Percentiles rank a stretch among this genome's conserved stretches.
These are phyloP conservation scores for Polymixis flavicincta DNA, from an alignment of 2,888 invertebrate genomes.

Conservation along the genomic window DNA sequence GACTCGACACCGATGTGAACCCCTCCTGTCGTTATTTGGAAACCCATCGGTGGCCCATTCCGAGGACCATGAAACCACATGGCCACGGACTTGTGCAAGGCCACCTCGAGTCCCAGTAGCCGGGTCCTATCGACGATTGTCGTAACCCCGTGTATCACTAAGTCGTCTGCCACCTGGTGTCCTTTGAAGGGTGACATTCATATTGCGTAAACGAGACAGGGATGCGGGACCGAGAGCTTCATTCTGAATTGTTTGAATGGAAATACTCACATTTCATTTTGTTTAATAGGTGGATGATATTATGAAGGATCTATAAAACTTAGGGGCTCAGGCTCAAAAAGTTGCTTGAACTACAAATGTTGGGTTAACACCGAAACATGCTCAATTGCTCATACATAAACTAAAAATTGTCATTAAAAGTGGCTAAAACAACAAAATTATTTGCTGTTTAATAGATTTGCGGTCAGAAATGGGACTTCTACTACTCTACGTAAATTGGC, in stretches of 20 bases:
- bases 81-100: no score
- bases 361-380: not conserved
- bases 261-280: not conserved
- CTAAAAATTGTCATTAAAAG: not conserved
- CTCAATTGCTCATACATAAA: not conserved
- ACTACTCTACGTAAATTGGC: not conserved
- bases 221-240: not conserved
- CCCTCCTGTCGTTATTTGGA: no score
- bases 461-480: not conserved
- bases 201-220: not conserved
- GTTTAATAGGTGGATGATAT: not conserved
- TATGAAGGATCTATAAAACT: not conserved
- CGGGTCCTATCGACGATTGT: no score
- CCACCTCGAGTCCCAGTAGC: no score
- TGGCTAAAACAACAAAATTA: not conserved
- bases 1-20: no score
- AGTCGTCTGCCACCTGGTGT: no score
- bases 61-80: no score
- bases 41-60: no score
- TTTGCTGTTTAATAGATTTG: not conserved
- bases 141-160: no score
- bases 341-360: not conserved
- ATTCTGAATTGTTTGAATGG: slow-evolving; percentile 17
- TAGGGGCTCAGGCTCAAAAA: not conserved
- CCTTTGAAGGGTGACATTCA: not conserved